Percentiles rank a stretch among this genome's conserved stretches.
phyloP scores from a whole-genome alignment of 2,888 invertebrate genomes.

The Aricia artaxerxes region DNA sequence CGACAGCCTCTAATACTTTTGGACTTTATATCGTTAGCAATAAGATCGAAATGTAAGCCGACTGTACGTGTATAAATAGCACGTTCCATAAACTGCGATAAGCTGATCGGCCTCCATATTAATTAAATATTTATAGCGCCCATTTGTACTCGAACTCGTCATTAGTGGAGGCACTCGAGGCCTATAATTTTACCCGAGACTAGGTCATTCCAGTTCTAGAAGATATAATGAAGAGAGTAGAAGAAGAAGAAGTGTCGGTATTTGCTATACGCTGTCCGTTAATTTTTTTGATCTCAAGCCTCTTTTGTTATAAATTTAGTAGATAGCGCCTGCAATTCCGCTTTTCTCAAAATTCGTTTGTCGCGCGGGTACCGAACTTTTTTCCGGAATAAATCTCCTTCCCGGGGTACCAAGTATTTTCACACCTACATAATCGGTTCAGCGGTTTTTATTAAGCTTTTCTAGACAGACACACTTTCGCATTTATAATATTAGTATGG shows the following conservation, averaged over 20 bases:
- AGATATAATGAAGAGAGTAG: neutral
- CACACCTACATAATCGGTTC: too few species aligned
- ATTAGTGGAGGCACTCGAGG: slow-evolving; percentile 27
- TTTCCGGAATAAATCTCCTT: too few species aligned
- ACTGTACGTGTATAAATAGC: slow-evolving; percentile 7
- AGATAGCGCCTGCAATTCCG: neutral
- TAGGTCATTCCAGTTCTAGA: slow-evolving; percentile 10
- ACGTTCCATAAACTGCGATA: slow-evolving; percentile 19
- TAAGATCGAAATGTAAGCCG: neutral
- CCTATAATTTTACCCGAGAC: slow-evolving; percentile 4
- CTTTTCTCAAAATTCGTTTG: too few species aligned
- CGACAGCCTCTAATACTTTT: neutral
- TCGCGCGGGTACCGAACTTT: too few species aligned
- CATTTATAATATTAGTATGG: too few species aligned
- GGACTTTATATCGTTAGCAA: neutral
- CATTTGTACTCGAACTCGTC: slow-evolving; percentile 3
- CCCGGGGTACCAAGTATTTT: too few species aligned
- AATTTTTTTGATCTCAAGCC: neutral
- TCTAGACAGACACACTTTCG: neutral
- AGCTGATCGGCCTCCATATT: slow-evolving; percentile 8
- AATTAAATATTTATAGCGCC: slow-evolving; percentile 28
- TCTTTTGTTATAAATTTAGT: neutral
- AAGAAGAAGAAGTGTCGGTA: neutral
- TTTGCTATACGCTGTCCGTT: neutral
- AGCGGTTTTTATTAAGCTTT: too few species aligned